A percentile compares a stretch with the other conserved stretches of the same genome.
phyloP scores from a whole-genome alignment of 2,113 vertebrate species.

The Siphamia tubifer region DNA sequence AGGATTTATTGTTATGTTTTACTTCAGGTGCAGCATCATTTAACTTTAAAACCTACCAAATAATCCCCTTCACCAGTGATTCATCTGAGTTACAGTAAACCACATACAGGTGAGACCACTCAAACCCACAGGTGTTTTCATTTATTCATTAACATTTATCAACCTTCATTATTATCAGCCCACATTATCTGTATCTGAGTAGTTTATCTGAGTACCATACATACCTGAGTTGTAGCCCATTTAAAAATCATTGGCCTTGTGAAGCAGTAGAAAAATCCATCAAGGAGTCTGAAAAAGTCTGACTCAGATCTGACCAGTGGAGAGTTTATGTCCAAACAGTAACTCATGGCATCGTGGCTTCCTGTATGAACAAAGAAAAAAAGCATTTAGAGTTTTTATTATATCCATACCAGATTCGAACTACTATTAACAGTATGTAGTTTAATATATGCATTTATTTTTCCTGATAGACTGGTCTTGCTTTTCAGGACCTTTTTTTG shows the following conservation, averaged over 20 bases:
- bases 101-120: no score
- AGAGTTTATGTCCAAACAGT: slow-evolving; percentile 87
- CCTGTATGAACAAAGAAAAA: slow-evolving; percentile 62
- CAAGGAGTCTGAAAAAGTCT: slow-evolving; percentile 80
- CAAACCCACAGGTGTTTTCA: neutral
- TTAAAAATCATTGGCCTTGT: slow-evolving; percentile 83
- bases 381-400: neutral
- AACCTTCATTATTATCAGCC: neutral
- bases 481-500: no score
- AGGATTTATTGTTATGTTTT: no score
- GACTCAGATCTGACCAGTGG: slow-evolving; percentile 81
- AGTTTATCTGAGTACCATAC: neutral
- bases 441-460: no score
- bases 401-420: neutral
- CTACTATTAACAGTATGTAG: no score
- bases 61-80: no score
- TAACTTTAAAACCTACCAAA: no score
- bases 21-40: no score
- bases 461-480: no score
- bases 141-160: neutral
- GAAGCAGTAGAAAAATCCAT: slow-evolving; percentile 78
- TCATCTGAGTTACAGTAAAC: no score
- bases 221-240: slow-evolving; percentile 90
- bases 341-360: slow-evolving; percentile 91
- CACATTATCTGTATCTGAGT: no score